Base-by-base conservation (phyloP, 2,888 invertebrate species). In the Oxystoma pomonae region DNA sequence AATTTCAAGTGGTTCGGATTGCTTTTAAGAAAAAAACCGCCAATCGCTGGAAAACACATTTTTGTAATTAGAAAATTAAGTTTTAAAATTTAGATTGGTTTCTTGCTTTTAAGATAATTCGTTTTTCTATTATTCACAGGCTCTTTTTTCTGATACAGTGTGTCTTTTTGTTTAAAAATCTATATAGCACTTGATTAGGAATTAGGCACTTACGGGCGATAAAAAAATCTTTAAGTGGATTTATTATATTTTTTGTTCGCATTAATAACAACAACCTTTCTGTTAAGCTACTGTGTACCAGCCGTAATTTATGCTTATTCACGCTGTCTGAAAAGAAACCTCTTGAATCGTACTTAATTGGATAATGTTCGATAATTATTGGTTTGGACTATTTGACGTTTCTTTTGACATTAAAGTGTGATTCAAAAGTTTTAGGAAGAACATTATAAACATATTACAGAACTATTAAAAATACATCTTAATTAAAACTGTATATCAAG, bases 1-100 rank as follows among this genome's bases (percentile, higher is more conserved):
- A 67, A 67, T 64, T 64, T 63, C 59, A 55, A 66, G 66, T 60
- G 64, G 60, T 66, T 53, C 53, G 53, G n/a, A 53, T 53, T 53
- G 53, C 16, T 19, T 16, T 19, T 16, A 9, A 9, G 9, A n/a
- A 53, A 53, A 67, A 65, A 67, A 65, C 62, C 64, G 58, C 60
- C 35, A 35, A 35, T 35, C 35, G 35, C 35, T 35, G 35, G 35
- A 12, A 35, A 35, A 35, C 35, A 35, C 35, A 35, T 35, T 35
- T 35, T 35, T 35, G 35, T 35, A 35, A 35, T 35, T 35, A 35
- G 35, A 35, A 35, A 7, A 35, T 35, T 35, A 35, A 35, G 35
- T 35, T 35, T 35, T 35, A 35, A 7, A 35, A 35, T n/a, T n/a
- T n/a, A n/a, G n/a, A n/a, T n/a, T n/a, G n/a, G n/a, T n/a, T n/a